Evolutionary conservation across 2,797 vertebrate genomes (phyloP), one percentile per base, ranked within the genome.

Genomic region (Decapterus maruadsi): DNA sequence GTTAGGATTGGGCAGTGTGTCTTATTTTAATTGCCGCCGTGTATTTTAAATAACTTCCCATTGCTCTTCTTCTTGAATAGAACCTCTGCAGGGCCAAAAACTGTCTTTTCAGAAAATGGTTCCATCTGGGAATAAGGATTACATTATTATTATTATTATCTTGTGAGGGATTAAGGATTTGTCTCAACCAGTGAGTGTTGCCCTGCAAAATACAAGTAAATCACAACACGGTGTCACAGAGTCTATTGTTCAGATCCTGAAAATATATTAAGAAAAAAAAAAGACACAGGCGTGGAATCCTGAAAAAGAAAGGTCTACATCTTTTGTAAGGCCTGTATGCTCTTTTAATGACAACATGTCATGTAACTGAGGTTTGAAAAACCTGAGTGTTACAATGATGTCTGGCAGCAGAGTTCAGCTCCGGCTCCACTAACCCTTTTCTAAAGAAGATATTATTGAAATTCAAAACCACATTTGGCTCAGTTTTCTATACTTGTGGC

Each of bases 151-250:
- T 94, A 93, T 93, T 87, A 91, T 94, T 94, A 93, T 95, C 93
- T 95, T 91, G 91, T 86, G 79, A 91, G 81, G 94, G 94, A 95
- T 95, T 95, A 95, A 77, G 93, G 92, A 93, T 94, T 95, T 95
- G 90, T 93, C 92, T 93, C 87, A 89, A 91, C 74, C 82, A 84
- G 78, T 85, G 92, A 91, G 88, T 90, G 86, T 86, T 85, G 83
- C 82, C 72, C 80, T 54, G 83, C 68, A 90, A 87, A 94, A 92
- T 81, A 90, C 74, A 91, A 93, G 80, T 84, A 90, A 93, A 94
- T 90, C 84, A 87, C 86, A 92, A 86, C 89, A 90, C 76, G 85
- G 85, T 92, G 81, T 86, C 83, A 91, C 81, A 81, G 64, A 86
- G 70, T 90, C 83, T 89, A 88, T 90, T 94, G 89, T 92, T 92